Conservation (phyloP, 2,797 vertebrate species). For the Heterohyrax brucei region DNA sequence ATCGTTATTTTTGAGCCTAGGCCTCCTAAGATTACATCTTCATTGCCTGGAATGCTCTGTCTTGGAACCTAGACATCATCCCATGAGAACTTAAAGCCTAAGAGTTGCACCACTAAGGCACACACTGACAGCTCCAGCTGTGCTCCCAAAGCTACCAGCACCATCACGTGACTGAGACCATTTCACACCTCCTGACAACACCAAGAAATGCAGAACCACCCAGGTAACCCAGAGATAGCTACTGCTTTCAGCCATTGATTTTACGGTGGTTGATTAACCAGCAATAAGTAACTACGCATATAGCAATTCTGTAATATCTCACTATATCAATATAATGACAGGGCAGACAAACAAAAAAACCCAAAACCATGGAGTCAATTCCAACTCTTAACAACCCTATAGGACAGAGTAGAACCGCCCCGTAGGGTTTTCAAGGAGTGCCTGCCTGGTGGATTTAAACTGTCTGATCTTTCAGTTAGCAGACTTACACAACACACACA, state of each 20-base stretch:
- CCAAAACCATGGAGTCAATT: no score
- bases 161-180: not conserved
- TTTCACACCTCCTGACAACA: not conserved
- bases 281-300: not conserved
- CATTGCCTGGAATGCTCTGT: not conserved
- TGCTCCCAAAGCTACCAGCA: not conserved
- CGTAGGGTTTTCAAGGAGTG: no score
- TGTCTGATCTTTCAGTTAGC: no score
- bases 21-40: not conserved
- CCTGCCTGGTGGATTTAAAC: no score
- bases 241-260: slow-evolving; percentile 34
- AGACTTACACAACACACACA: not conserved
- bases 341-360: no score
- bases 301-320: not conserved
- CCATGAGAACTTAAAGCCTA: not conserved
- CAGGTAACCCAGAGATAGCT: not conserved
- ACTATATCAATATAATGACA: not conserved
- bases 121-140: not conserved
- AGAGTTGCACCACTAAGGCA: not conserved
- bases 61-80: not conserved
- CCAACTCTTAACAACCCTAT: no score
- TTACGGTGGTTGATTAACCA: not conserved
- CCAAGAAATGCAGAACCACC: not conserved
- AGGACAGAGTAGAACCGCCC: no score
- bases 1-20: not conserved